Conservation (phyloP, 2,797 vertebrate genomes). For the Enteromius argenteus region DNA sequence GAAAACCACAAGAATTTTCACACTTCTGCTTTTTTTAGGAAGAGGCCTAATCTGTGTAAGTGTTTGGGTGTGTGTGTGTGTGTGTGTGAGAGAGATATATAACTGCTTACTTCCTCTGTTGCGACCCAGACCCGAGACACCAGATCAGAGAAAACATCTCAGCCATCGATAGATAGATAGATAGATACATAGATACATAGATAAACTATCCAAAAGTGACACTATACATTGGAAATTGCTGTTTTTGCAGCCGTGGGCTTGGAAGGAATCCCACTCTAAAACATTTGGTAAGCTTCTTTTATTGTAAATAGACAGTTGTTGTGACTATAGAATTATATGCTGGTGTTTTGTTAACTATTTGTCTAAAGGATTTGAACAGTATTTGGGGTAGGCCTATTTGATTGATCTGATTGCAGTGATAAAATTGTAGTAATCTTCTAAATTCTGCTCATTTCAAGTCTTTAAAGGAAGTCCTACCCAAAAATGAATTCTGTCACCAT, state of each 20-base stretch:
- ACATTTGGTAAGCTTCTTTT: conserved; percentile 8
- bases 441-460: neutral
- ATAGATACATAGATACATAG: neutral
- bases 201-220: neutral
- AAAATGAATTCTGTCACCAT: neutral
- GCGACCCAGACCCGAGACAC: neutral
- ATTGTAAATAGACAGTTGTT: neutral
- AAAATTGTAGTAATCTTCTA: neutral
- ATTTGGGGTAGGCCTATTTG: neutral
- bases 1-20: conserved; percentile 25
- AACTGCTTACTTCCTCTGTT: conserved; percentile 54
- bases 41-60: neutral
- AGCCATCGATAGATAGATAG: neutral
- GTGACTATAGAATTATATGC: neutral
- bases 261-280: neutral
- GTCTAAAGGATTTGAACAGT: neutral
- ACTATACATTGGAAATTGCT: neutral
- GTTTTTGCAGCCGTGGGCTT: neutral
- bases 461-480: neutral
- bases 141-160: neutral
- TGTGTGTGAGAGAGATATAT: neutral
- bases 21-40: conserved; percentile 55
- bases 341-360: neutral
- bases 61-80: conserved; percentile 11
- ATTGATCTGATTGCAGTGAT: neutral